Base-by-base conservation (phyloP, 2,888 invertebrate species). In the Zygothrica quintamaculata region DNA sequence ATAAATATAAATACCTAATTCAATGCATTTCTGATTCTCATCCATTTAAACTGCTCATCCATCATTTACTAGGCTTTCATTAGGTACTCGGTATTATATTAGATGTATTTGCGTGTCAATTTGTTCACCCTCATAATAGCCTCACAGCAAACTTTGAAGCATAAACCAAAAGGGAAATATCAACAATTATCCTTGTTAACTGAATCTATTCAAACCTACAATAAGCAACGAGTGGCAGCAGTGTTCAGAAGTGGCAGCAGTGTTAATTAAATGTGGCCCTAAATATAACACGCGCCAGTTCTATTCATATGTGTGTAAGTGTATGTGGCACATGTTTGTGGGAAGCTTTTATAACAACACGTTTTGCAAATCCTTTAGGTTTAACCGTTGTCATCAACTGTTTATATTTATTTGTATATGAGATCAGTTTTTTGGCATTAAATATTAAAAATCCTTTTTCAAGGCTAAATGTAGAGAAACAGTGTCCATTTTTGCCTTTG, bases 261-360 rank as follows among this genome's bases (percentile, higher is more conserved):
- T 33, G 16, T 34, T 65, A 66, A 80, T 80, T 77, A 72, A 70
- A 57, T 71, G 77, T 40, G 47, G 33, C 59, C 67, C 72, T 74
- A 74, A 60, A 69, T 79, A 74, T 74, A 60, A 39, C 44, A 50
- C 33, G 31, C 12, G 31, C 29, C 31, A 29, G 29, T n/a, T n/a
- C n/a, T 31, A 11, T 3, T 11, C 31, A 8, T 26, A 36, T 42
- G 1, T 51, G 9, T 34, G 12, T 40, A 12, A 5, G 15, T 12
- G 8, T 8, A 11, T 39, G 3, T 11, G 13, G 13, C 39, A 15
- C 25, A 16, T 11, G 26, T n/a, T n/a, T n/a, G n/a, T n/a, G n/a
- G 8, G 33, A 15, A 25, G 34, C 44, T 55, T 18, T 43, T 50
- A 33, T 59, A 52, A 62, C 46, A 22, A 34, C n/a, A 16, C 8